Conservation (phyloP, 2,797 vertebrate genomes). For the Sebastes oblongus region DNA sequence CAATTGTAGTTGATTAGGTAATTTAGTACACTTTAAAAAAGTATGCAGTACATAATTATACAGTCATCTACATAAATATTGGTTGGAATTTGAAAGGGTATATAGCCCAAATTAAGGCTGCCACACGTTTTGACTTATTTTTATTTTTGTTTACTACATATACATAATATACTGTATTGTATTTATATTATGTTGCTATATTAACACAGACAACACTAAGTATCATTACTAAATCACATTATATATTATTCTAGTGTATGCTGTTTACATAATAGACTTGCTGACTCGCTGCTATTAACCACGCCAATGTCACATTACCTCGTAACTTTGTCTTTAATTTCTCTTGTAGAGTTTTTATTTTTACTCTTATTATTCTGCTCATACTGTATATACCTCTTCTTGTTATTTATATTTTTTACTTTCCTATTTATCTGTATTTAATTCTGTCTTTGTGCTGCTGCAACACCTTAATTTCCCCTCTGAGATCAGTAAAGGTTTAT, state of each 20-base stretch:
- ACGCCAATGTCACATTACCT: neutral
- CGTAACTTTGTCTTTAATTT: too few relatives aligned
- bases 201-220: neutral
- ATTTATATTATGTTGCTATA: neutral
- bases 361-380: neutral
- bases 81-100: neutral
- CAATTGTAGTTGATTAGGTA: neutral
- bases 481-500: neutral
- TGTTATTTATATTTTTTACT: neutral
- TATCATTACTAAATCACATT: neutral
- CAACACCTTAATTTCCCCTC: neutral
- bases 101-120: neutral
- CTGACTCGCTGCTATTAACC: neutral
- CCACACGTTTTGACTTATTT: neutral
- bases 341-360: neutral
- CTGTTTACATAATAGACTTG: neutral
- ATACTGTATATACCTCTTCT: neutral
- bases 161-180: neutral
- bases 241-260: neutral
- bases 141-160: too few relatives aligned
- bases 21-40: neutral
- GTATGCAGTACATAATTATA: neutral
- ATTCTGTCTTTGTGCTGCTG: neutral
- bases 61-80: neutral
- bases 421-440: neutral